Conservation (phyloP, 2,888 invertebrate species). For the Brachylomia viminalis region DNA sequence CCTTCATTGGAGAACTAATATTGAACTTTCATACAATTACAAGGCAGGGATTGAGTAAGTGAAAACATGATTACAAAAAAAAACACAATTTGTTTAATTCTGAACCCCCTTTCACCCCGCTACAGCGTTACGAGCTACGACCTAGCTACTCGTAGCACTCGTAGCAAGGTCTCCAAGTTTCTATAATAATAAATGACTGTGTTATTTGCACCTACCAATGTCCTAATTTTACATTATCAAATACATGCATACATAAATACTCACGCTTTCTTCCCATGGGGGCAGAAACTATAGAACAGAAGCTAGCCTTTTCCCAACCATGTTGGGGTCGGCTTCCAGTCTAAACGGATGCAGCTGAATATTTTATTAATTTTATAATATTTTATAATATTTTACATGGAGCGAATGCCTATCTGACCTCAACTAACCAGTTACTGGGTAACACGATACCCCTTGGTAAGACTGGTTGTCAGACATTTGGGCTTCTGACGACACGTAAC, state of each 20-base stretch:
- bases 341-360: not conserved
- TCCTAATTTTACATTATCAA: no score
- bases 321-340: not conserved
- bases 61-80: not conserved
- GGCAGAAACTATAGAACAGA: no score
- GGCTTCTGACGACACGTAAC: no score
- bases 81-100: not conserved
- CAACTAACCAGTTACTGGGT: not conserved
- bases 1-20: not conserved
- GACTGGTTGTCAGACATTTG: no score
- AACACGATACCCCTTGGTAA: no score
- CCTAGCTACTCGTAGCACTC: slow-evolving; percentile 13
- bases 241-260: no score
- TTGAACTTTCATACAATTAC: not conserved
- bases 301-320: not conserved
- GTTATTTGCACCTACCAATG: no score
- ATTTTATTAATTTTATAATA: no score
- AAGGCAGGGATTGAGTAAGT: not conserved
- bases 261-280: no score
- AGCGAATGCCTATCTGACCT: not conserved
- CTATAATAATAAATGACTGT: no score
- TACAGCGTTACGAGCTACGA: slow-evolving; percentile 5
- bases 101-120: not conserved
- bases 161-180: not conserved
- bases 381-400: not conserved